Evolutionary conservation across 2,113 vertebrate species (phyloP).

Genomic region (Pomatostomus ruficeps): DNA sequence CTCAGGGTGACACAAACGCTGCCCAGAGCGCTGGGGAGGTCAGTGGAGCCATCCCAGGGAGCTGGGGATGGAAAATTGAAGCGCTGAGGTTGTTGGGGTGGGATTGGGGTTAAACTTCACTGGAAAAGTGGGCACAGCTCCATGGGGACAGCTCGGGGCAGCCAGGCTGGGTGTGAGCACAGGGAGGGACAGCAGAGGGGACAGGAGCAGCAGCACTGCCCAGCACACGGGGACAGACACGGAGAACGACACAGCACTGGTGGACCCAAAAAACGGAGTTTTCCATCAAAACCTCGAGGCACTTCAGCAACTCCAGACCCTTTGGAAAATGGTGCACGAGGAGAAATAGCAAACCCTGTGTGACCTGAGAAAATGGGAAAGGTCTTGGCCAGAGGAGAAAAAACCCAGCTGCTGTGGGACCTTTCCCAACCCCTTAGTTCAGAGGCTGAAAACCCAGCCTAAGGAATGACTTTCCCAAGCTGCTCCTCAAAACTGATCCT

Average conservation of each 20-base stretch:
- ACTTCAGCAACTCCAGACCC: neutral
- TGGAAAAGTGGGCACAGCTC: neutral
- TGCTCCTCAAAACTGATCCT: neutral
- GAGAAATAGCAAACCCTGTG: neutral
- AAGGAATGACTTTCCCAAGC: neutral
- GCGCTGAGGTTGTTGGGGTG: rapidly evolving
- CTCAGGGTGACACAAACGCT: neutral
- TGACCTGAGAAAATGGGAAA: neutral
- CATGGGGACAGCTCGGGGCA: rapidly evolving
- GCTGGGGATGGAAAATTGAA: neutral
- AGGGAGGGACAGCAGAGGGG: neutral
- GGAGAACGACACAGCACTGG: neutral
- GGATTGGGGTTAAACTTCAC: neutral
- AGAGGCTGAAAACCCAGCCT: rapidly evolving
- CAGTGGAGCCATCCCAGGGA: neutral
- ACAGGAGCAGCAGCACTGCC: neutral
- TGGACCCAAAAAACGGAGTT: rapidly evolving
- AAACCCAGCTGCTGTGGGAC: neutral
- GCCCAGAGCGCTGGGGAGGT: neutral
- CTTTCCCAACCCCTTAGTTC: neutral
- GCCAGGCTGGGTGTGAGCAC: neutral
- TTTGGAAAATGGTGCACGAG: neutral
- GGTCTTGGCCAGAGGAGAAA: neutral
- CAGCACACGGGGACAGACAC: neutral
- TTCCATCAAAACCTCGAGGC: neutral